Conservation (phyloP, 2,888 invertebrate genomes). For the Amphimallon solstitiale region DNA sequence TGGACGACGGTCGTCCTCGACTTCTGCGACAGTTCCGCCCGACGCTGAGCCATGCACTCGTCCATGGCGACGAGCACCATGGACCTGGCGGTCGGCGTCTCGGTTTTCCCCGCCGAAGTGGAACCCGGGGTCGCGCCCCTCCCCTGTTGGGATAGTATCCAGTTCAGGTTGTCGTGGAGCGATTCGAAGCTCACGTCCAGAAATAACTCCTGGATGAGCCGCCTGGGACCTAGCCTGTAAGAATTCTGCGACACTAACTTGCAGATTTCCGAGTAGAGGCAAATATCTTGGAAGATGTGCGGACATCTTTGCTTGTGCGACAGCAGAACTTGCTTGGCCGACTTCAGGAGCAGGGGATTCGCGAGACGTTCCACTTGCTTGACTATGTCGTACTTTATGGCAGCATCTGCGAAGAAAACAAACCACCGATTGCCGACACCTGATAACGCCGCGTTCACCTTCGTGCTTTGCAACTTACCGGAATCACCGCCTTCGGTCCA, state of each 20-base stretch:
- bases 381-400: slow-evolving; percentile 67
- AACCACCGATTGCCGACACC: too few species aligned
- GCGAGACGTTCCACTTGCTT: slow-evolving; percentile 79
- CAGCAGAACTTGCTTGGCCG: slow-evolving; percentile 84
- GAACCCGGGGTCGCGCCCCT: slow-evolving; percentile 42
- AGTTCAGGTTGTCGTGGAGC: slow-evolving; percentile 66
- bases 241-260: slow-evolving; percentile 80
- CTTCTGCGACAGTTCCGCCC: slow-evolving; percentile 35
- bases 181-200: slow-evolving; percentile 82
- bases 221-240: slow-evolving; percentile 83
- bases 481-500: slow-evolving; percentile 12
- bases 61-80: slow-evolving; percentile 5
- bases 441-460: too few species aligned
- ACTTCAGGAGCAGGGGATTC: slow-evolving; percentile 82
- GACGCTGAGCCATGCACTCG: slow-evolving; percentile 36
- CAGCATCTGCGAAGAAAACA: slow-evolving; percentile 6
- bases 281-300: slow-evolving; percentile 82
- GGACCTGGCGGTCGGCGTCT: background rate
- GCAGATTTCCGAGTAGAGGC: slow-evolving; percentile 93
- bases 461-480: slow-evolving; percentile 20
- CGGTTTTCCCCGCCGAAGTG: slow-evolving; percentile 38
- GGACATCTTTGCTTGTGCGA: slow-evolving; percentile 79
- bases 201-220: slow-evolving; percentile 94
- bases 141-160: slow-evolving; percentile 58
- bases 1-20: slow-evolving; percentile 17